Conservation (phyloP, 1,140 invertebrate genomes). For the Philotrypesis tridentata region DNA sequence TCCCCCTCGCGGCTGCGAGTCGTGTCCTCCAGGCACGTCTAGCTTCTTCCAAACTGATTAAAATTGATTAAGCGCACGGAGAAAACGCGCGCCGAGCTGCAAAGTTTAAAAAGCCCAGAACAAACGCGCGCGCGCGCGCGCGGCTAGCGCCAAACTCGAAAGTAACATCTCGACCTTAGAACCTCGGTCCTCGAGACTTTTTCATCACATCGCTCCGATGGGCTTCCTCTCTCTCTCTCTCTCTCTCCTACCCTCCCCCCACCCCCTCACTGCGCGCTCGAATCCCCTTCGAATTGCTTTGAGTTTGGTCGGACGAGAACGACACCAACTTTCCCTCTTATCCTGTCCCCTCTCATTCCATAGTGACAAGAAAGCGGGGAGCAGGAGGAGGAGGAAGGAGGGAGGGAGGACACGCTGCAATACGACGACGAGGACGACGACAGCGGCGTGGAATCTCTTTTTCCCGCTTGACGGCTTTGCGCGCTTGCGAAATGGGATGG, state of each 20-base stretch:
- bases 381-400: no score
- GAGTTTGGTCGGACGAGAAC: slow-evolving; percentile 33
- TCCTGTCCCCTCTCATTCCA: neutral
- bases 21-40: neutral
- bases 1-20: neutral
- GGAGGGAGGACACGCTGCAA: neutral
- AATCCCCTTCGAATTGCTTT: slow-evolving; percentile 45
- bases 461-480: neutral
- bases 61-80: slow-evolving; percentile 19
- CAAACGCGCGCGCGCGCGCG: no score
- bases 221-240: neutral
- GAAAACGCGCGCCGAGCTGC: slow-evolving; percentile 5
- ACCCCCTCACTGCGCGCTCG: no score
- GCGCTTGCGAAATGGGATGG: slow-evolving; percentile 39
- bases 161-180: slow-evolving; percentile 17
- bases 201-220: slow-evolving; percentile 38
- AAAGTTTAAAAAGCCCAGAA: neutral
- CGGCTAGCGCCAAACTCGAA: slow-evolving; percentile 2
- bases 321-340: slow-evolving; percentile 39
- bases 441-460: slow-evolving; percentile 32
- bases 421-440: neutral
- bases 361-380: neutral
- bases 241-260: no score
- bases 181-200: slow-evolving; percentile 21
- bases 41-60: neutral